A percentile compares a stretch with the other conserved stretches of the same genome.
These are phyloP conservation scores for Notolabrus celidotus DNA, from an alignment of 2,797 vertebrate species.

Conservation along the genomic window DNA sequence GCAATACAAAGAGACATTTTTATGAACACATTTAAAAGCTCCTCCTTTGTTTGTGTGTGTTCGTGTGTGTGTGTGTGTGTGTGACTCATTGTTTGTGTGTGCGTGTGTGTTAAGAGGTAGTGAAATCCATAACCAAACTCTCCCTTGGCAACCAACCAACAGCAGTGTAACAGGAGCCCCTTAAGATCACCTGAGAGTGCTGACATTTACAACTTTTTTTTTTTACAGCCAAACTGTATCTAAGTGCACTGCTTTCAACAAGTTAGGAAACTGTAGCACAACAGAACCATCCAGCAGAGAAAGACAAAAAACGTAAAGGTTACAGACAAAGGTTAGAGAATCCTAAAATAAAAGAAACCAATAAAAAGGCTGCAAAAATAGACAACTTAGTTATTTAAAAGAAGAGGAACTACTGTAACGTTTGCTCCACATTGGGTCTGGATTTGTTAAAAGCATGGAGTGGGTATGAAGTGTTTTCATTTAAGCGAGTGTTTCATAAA, in stretches of 20 bases:
- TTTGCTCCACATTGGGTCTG: too few species aligned
- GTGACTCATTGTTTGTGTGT: not conserved
- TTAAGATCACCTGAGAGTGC: constrained; percentile 68
- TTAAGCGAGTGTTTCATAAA: not conserved
- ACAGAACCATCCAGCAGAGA: constrained; percentile 11
- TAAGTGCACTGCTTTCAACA: constrained; percentile 26
- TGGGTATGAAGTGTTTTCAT: not conserved
- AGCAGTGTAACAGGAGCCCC: constrained; percentile 64
- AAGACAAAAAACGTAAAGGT: constrained; percentile 8
- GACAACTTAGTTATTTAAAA: not conserved
- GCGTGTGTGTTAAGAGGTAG: constrained; percentile 38
- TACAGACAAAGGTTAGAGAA: constrained; percentile 8
- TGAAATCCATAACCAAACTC: constrained; percentile 72
- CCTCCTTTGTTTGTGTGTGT: not conserved
- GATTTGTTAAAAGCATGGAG: constrained; percentile 4
- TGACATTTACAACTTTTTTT: constrained; percentile 66
- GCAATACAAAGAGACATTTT: constrained; percentile 57
- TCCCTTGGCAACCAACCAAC: constrained; percentile 71
- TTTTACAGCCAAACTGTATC: constrained; percentile 34
- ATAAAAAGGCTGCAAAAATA: not conserved
- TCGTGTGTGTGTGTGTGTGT: not conserved
- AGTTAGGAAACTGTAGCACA: constrained; percentile 33
- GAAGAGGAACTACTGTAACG: too few species aligned
- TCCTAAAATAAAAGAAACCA: not conserved
- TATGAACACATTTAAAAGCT: constrained; percentile 3